A percentile compares a stretch with the other conserved stretches of the same genome.
Evolutionary conservation across 2,888 invertebrate genomes (phyloP).

Genomic region (Tenthredo scrophulariae): DNA sequence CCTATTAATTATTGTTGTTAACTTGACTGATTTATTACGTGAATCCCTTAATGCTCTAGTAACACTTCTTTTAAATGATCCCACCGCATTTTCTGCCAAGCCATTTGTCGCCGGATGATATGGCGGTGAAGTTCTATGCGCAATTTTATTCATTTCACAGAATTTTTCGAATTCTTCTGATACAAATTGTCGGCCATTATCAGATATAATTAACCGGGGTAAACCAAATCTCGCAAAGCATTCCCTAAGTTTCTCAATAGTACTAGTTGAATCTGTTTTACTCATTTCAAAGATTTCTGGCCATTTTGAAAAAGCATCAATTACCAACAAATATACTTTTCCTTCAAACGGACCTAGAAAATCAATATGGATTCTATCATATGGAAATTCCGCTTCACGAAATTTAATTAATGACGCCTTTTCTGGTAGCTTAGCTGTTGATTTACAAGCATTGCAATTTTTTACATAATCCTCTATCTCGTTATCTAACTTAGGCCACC

Average conservation of each 20-base stretch:
- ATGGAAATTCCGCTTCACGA: slow-evolving; percentile 30
- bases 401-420: slow-evolving; percentile 26
- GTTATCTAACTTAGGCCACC: slow-evolving; percentile 57
- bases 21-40: slow-evolving; percentile 5
- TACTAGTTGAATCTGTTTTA: neutral
- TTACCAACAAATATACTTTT: slow-evolving; percentile 56
- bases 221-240: slow-evolving; percentile 55
- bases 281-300: slow-evolving; percentile 55
- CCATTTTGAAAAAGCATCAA: slow-evolving; percentile 62
- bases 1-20: neutral
- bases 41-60: slow-evolving; percentile 32
- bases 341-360: slow-evolving; percentile 55
- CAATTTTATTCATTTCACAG: slow-evolving; percentile 47
- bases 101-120: slow-evolving; percentile 58
- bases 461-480: slow-evolving; percentile 56
- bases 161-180: slow-evolving; percentile 54
- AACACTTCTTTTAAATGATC: slow-evolving; percentile 56
- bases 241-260: slow-evolving; percentile 54
- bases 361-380: slow-evolving; percentile 48
- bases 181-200: slow-evolving; percentile 55
- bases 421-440: slow-evolving; percentile 24
- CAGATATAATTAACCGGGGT: slow-evolving; percentile 46
- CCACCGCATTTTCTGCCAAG: slow-evolving; percentile 52
- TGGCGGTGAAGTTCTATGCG: slow-evolving; percentile 51
- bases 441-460: slow-evolving; percentile 60